Conservation (phyloP, 2,113 vertebrate genomes). For the Cebus imitator region DNA sequence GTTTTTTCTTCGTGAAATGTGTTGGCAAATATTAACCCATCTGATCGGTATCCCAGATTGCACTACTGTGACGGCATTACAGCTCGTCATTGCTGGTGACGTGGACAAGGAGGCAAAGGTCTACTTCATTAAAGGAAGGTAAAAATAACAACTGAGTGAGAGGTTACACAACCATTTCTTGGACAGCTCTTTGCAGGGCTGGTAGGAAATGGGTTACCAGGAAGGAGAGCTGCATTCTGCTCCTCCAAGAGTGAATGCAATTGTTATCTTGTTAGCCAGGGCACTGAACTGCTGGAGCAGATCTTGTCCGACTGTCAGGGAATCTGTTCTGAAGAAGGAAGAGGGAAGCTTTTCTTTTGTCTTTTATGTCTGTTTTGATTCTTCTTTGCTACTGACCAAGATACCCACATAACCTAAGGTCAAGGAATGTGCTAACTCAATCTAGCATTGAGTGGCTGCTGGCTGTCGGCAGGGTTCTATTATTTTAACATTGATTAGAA, state of each 20-base stretch:
- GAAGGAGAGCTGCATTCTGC: not conserved
- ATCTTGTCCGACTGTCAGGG: not conserved
- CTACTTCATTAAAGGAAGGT: slow-evolving; percentile 23
- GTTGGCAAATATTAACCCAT: slow-evolving; percentile 57
- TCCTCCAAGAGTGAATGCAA: not conserved
- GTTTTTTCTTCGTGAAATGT: slow-evolving; percentile 53
- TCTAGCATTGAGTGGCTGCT: not conserved
- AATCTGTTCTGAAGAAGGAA: slow-evolving; percentile 10
- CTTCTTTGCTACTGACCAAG: not conserved
- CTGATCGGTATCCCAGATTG: not conserved
- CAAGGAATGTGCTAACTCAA: not conserved
- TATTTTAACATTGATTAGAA: slow-evolving; percentile 3
- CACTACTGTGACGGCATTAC: slow-evolving; percentile 3
- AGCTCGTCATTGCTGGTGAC: not conserved
- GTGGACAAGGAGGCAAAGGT: not conserved
- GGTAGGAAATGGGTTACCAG: not conserved
- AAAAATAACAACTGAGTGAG: not conserved
- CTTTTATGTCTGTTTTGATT: slow-evolving; percentile 1
- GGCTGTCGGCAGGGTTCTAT: not conserved
- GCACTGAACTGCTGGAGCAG: not conserved
- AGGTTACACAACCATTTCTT: not conserved
- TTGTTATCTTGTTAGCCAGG: not conserved
- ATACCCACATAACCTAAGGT: not conserved
- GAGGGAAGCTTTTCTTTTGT: not conserved
- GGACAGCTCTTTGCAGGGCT: not conserved